Base-by-base conservation (phyloP, 2,797 vertebrate species). In the Hoplostethus atlanticus region DNA sequence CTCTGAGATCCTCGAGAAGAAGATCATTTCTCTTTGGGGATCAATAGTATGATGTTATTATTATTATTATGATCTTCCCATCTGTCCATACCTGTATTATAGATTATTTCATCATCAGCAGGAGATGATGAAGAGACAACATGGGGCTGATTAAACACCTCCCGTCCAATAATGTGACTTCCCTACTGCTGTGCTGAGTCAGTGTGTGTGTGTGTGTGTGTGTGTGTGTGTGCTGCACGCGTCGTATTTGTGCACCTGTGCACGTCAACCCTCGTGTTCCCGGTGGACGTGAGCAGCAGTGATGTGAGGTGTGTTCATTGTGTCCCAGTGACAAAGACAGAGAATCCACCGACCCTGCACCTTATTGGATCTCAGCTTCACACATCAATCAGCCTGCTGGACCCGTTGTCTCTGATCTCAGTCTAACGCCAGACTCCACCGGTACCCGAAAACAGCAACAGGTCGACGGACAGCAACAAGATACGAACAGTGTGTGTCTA, bases 81-180 rank as follows among this genome's bases (percentile, higher is more conserved):
- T 54, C 70, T 74, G 73, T 42, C n/a, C 42, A 38, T 54, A 69
- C 51, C 57, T 48, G 36, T 31, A 66, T 34, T 34, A 6, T 51
- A 25, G 72, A 69, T 91, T 87, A 83, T 89, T 86, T 81, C 62
- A 71, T 56, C 86, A 91, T 87, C 85, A 89, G 88, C 73, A 55
- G 86, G 88, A 21, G 5, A 79, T 87, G 87, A 92, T 91, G 85
- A 91, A 89, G 83, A 89, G 84, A 87, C 84, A 75, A 85, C 88
- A 83, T 79, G 81, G 81, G 88, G 80, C 62, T 84, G 83, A 91
- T 92, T 89, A 89, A 88, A 90, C 70, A 87, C 73, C 70, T 80
- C 44, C 59, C 70, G 87, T 89, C 74, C 74, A 85, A 84, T 88
- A 87, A 88, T 58, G 74, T 61, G 77, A 71, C 68, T 73, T 74